Evolutionary conservation across 2,797 vertebrate species (phyloP), one percentile per base, ranked within the genome.

Genomic region (Cyclopterus lumpus): DNA sequence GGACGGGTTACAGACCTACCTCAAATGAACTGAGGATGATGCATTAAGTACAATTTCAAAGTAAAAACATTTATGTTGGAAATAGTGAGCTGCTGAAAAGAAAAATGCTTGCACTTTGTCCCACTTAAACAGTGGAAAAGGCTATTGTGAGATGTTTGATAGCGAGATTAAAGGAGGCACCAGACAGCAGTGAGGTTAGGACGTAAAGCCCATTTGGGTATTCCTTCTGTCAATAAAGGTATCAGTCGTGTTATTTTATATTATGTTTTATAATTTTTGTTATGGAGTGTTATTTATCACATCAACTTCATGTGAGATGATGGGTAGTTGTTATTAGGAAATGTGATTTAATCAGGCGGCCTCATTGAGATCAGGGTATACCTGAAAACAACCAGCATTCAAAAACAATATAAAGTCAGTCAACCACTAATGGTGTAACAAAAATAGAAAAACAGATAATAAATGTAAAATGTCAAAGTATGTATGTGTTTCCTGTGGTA

Each of bases 81-180:
- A 64, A 70, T 49, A 30, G 44, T 8, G n/a, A 44, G 53, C 54
- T 44, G 57, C 67, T 59, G 28, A 71, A 57, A 68, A 62, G 62
- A 67, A 53, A 68, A 48, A 74, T 84, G 79, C 42, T 71, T 15
- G 54, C 79, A 81, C 70, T 77, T 73, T 69, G 77, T 75, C 48
- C 55, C 63, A 81, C 67, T 79, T 72, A 61, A 89, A 57, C 51
- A 73, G 68, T 48, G 69, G 72, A 84, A 85, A 86, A 77, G 71
- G 71, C 69, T 73, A 71, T 77, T 80, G 80, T 81, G 78, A 64
- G 67, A 77, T 38, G 71, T 80, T 81, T 49, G 8, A 60, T 65
- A 51, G 60, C 4, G 0, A 46, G 24, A 71, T 64, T 67, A 71
- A 77, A 80, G 16, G 32, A 71, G 22, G 24, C 15, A 66, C 11